Base-by-base conservation (phyloP, 2,888 invertebrate genomes). In the Dendrolimus pini region DNA sequence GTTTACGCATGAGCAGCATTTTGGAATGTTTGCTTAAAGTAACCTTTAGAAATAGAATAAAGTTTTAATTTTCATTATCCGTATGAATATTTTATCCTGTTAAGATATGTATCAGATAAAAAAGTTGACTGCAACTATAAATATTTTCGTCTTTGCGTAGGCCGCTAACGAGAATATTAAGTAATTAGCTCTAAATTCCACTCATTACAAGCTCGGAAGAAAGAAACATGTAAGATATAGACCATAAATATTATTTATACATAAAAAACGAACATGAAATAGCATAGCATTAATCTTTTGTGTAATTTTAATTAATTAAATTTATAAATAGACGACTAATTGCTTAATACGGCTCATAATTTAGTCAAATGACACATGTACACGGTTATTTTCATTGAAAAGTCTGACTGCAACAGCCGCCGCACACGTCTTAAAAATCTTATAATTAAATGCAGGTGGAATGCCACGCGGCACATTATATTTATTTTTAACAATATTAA, bases 321-420 rank as follows among this genome's bases (percentile, higher is more conserved):
- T 65, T 65, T 62, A 69, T 68, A 71, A 74, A 73, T 72, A 74
- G 66, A 64, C 59, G 58, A 67, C 64, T 70, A 68, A 71, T 72
- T 70, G 65, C 60, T 59, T 57, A 63, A 64, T 56, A 30, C 57
- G 55, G 58, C 54, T 62, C 61, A 65, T 73, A 67, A 69, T 56
- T 68, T 65, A 60, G 55, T 56, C 52, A 56, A 60, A 53, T 60
- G 58, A 55, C 61, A 55, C 47, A 10, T 47, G 47, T 47, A 47
- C 47, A 47, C 47, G 47, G 47, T 47, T 47, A 47, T 47, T 47
- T 47, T 47, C 47, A 47, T 47, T 47, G 47, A 47, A 47, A 47
- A 47, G 9, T 47, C 8, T 47, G 47, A 47, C 47, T 47, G 47
- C 9, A 12, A 47, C 47, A 47, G 47, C 9, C 47, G 47, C 47